Evolutionary conservation across 2,888 invertebrate genomes (phyloP), one percentile per base, ranked within the genome.

Genomic region (Rhamphomyia laevipes): DNA sequence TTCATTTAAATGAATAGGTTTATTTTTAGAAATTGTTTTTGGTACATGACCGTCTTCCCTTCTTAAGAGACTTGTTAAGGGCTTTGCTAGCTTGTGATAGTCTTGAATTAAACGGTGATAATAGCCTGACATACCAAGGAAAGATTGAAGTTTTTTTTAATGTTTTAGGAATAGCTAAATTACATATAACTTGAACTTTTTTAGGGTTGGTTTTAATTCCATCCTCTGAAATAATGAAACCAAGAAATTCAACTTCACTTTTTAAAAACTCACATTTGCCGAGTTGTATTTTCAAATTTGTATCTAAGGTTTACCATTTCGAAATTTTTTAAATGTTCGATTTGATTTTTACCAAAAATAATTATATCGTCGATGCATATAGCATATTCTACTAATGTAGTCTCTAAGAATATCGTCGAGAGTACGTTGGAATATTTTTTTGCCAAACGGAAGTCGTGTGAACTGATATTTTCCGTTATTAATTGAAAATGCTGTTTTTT

Each of bases 381-480:
- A 46, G 27, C 51, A 53, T 15, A 11, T 30, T 30, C 31, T 48
- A 12, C 52, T 48, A 16, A 48, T 47, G 30, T 51, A 40, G n/a
- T 51, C 44, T 18, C 52, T 27, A 10, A 51, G 33, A 12, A 53
- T 53, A 33, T 51, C 52, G 18, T 53, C 50, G 11, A 55, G 16
- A 10, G 53, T 46, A 2, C 54, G 35, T 44, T 56, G 54, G 15
- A 55, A 53, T 6, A 53, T 53, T 13, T n/a, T n/a, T n/a, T n/a
- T n/a, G n/a, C n/a, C n/a, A n/a, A 51, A 49, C 10, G 46, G 44
- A 35, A 49, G 47, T 9, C 46, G 27, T 5, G 15, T 13, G 27
- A 46, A 46, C 15, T 46, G 40, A 16, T 40, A 27, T 16, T 47
- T 52, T n/a, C 49, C 45, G 9, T 49, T 42, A 31, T 49, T n/a